Base-by-base conservation (phyloP, 2,888 invertebrate genomes). In the Xylota segnis region DNA sequence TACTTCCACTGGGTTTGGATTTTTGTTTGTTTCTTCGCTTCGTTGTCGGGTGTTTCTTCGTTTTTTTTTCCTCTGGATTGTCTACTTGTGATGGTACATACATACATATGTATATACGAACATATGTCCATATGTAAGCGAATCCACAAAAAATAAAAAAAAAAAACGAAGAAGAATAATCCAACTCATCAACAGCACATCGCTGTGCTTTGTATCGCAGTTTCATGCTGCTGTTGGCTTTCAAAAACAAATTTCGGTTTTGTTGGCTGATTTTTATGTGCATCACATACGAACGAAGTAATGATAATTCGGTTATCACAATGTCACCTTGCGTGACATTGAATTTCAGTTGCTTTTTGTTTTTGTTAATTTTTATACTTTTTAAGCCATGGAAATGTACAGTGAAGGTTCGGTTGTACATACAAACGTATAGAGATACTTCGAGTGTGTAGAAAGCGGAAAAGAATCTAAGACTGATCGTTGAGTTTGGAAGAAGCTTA, bases 291-390 rank as follows among this genome's bases (percentile, higher is more conserved):
- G 27, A 47, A 65, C 56, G 45, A 76, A 76, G 50, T 34, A 59
- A 76, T 83, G 70, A 83, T 83, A 83, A 83, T 83, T 83, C 14
- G 50, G 71, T 76, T 76, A 76, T 83, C 71, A 43, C 63, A 76
- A 83, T 82, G 76, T 83, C 76, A 76, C 82, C 82, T 82, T 63
- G 32, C 12, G 75, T 76, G 82, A 71, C 77, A 83, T 76, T 83
- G 79, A 83, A 77, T 59, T 81, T 66, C 32, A 9, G 45, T 66
- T 2, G 23, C 23, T 23, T 81, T 74, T 23, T 16, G 34, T 14
- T 43, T 45, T 14, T 10, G 0, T 32, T 1, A 37, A 34, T 14
- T 14, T 14, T 34, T 32, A 37, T 14, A 2, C 23, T 23, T 29
- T 47, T 16, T 7, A 18, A 16, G 40, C 40, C 68, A 52, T 68